phyloP scores from a whole-genome alignment of 2,797 vertebrate species.

The Capromys pilorides region DNA sequence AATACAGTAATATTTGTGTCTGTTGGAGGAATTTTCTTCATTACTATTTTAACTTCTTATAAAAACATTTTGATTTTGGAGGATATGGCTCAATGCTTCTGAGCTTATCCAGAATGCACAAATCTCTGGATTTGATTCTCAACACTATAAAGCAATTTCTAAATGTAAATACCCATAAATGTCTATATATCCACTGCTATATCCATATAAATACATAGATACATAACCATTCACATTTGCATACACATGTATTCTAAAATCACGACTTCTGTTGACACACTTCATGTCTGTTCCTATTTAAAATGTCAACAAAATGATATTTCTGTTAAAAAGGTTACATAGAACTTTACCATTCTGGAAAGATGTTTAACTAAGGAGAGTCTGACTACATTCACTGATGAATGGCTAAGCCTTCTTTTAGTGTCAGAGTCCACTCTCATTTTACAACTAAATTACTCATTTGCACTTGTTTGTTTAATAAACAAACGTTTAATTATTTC shows the following conservation, averaged over 20 bases:
- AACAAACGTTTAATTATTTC: slow-evolving; percentile 2
- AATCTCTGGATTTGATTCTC: neutral
- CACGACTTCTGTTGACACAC: neutral
- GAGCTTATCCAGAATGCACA: neutral
- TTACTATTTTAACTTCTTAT: neutral
- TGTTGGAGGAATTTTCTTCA: neutral
- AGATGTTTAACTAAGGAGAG: neutral
- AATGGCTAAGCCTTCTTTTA: neutral
- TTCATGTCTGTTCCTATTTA: neutral
- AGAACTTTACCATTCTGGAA: neutral
- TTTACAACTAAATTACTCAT: neutral
- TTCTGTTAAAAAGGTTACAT: neutral
- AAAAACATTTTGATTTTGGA: neutral
- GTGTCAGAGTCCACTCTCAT: neutral
- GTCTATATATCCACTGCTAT: too few relatives aligned
- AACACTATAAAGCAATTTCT: neutral
- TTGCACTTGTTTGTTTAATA: neutral
- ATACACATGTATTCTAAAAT: neutral
- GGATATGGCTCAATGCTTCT: neutral
- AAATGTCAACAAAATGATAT: neutral
- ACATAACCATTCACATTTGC: neutral
- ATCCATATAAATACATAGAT: neutral
- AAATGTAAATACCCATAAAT: neutral
- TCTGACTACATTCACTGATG: neutral
- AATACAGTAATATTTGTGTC: neutral